Base-by-base conservation (phyloP, 1,140 invertebrate genomes). In the Triops longicaudatus region DNA sequence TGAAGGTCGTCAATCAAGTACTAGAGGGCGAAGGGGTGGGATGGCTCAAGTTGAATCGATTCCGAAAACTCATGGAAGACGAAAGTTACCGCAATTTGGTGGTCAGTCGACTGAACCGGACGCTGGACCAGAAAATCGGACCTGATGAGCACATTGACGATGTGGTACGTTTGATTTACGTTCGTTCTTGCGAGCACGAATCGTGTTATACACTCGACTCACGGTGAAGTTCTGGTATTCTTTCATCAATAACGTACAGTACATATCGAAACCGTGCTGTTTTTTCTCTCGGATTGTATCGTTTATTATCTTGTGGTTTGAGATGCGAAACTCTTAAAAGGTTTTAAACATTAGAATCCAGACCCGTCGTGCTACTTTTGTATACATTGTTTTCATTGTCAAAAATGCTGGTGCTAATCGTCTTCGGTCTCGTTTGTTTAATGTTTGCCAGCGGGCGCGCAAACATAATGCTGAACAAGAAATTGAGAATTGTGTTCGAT, bases 1-100 rank as follows among this genome's bases (percentile, higher is more conserved):
- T 73, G 79, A 86, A 98, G 90, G 88, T 98, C 37, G 90, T 97
- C 11, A 93, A 90, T 82, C 92, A 93, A 86, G 94, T 99, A 5
- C 82, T 99, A 73, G 92, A 94, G 73, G 98, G 98, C 11, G 95
- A 99, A 86, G 97, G 98, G 2, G 91, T 99, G 17, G 95, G 97
- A 43, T 99, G 97, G 95, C 86, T 99, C 26, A 98, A 98, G 84
- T 84, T 97, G 7, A 97, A 94, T 82, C 89, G 97, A 43, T 86
- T 99, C 26, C 96, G 95, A 82, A 97, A 98, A 83, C 85, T 99
- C 6, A 97, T 99, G 95, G 98, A 99, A 85, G 97, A 99, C 85
- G 98, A 99, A 86, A 98, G 93, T 76, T 98, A 99, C 86, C 88
- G 98, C 41, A 98, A 97, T 83, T 91, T 99, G 84, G 93, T 98